Base-by-base conservation (phyloP, 23 tunicate species). In the Trididemnum clinides region DNA sequence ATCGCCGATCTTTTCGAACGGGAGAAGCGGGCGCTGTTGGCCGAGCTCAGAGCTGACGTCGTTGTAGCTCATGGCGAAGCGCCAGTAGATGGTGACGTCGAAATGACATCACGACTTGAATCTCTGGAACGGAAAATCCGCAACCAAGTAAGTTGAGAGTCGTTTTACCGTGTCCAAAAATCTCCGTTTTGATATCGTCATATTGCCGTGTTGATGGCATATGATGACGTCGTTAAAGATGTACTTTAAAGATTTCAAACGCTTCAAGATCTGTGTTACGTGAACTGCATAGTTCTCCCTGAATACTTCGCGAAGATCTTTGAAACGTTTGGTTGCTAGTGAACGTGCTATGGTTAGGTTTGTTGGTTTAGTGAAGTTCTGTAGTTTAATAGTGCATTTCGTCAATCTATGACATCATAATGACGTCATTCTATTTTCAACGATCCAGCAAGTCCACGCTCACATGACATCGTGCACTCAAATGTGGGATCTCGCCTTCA, bases 1-100 rank as follows among this genome's bases (percentile, higher is more conserved):
- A 88, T 92, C 37, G 88, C 97, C 35, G 97, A 92, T 78, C 63
- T 92, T 39, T 92, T 92, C 51, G 97, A 92, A 54, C 88, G 88
- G 28, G 97, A 92, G 64, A 71, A 72, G 0, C 88, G 71, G 0
- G 97, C 90, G 4, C 70, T 92, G 28, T 58, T 92, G 30, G 91
- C 97, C 34, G 97, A 92, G 73, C 72, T 92, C 15, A 91, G 70
- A 71, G 86, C 97, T 0, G 66, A 64, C 44, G 97, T 92, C 0
- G 75, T 92, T 34, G 97, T 87, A 70, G 88, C 91, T 21, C 88
- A 87, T 1, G 88, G 78, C 2, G 95, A 90, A 28, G 81, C 74
- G 57, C 69, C 72, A 22, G n/a, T 28, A 2, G 28, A 20, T 21
- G 83, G 51, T 1, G 70, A 80, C 0, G 33, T 22, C 3, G 59